Evolutionary conservation across 2,113 vertebrate genomes (phyloP), one percentile per base, ranked within the genome.

Genomic region (Ahaetulla prasina): DNA sequence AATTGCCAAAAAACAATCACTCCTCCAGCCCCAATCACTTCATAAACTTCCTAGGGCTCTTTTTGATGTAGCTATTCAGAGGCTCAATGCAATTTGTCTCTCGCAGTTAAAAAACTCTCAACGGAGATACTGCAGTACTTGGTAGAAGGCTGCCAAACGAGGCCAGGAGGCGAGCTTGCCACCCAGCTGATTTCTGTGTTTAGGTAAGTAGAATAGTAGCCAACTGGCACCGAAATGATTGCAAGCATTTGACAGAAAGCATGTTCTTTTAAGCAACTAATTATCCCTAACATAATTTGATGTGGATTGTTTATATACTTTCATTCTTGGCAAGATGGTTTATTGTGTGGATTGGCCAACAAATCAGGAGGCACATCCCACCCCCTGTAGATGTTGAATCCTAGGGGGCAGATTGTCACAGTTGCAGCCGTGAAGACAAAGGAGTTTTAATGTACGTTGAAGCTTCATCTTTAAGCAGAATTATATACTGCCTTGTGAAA

Each of bases 71-170:
- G 96, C 96, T 96, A 74, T 97, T 97, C 96, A 80, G 95, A 93
- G 97, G 95, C 97, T 95, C 94, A 93, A 95, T 94, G 6, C 96
- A 63, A 93, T 96, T 97, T 98, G 97, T 95, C 89, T 96, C 94
- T 96, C 93, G 85, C 98, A 99, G 99, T 99, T 96, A 98, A 98
- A 97, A 99, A 97, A 96, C 96, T 97, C 94, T 98, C 98, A 96
- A 98, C 98, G 85, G 98, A 99, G 92, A 97, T 98, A 89, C 92
- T 99, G 84, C 98, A 99, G 94, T 97, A 97, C 90, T 95, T 99
- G 95, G 96, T 99, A 94, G 98, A 98, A 98, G 96, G 98, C 94
- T 98, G 98, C 97, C 98, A 98, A 94, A 96, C 94, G 89, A 95
- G 96, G 85, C 97, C 98, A 92, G 93, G 95, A 96, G 96, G 96